These are phyloP conservation scores for Punctoribates punctum DNA, from an alignment of 2,888 invertebrate species.

Conservation along the genomic window DNA sequence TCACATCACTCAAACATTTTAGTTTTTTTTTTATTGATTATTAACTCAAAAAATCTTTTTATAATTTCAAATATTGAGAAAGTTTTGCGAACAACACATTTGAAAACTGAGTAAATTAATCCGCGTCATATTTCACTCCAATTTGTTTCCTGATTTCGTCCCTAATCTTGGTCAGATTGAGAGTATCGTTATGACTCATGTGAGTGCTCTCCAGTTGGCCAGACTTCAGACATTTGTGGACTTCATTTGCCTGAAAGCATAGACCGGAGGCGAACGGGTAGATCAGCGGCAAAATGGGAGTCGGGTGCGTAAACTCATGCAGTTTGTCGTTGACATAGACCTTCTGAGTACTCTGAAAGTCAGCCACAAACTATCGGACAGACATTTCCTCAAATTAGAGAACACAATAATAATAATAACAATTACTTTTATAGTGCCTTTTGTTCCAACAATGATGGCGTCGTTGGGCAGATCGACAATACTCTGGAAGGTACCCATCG, in stretches of 20 bases:
- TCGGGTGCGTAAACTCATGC: slow-evolving; percentile 64
- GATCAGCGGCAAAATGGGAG: slow-evolving; percentile 58
- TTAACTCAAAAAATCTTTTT: no score
- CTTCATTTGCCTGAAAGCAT: slow-evolving; percentile 73
- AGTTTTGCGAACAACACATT: no score
- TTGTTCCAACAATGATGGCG: slow-evolving; percentile 65
- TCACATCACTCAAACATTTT: no score
- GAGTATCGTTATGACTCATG: slow-evolving; percentile 65
- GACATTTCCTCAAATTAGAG: no score
- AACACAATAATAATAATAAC: no score
- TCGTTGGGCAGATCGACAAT: slow-evolving; percentile 61
- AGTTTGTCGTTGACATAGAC: slow-evolving; percentile 35
- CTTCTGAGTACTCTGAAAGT: slow-evolving; percentile 23
- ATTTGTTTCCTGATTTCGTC: slow-evolving; percentile 69
- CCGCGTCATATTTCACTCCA: slow-evolving; percentile 58
- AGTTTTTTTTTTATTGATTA: no score
- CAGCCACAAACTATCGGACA: no score
- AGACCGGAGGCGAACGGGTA: slow-evolving; percentile 69
- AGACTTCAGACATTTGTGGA: slow-evolving; percentile 65
- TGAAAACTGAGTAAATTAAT: no score
- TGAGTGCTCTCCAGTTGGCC: slow-evolving; percentile 66
- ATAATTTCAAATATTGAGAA: no score
- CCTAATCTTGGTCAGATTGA: slow-evolving; percentile 63
- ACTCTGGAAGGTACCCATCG: slow-evolving; percentile 57
- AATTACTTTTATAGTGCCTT: slow-evolving; percentile 63